These are phyloP conservation scores for Ianthella basta DNA, from an alignment of 37 sponge, comb jelly and placozoan genomes.

Conservation along the genomic window DNA sequence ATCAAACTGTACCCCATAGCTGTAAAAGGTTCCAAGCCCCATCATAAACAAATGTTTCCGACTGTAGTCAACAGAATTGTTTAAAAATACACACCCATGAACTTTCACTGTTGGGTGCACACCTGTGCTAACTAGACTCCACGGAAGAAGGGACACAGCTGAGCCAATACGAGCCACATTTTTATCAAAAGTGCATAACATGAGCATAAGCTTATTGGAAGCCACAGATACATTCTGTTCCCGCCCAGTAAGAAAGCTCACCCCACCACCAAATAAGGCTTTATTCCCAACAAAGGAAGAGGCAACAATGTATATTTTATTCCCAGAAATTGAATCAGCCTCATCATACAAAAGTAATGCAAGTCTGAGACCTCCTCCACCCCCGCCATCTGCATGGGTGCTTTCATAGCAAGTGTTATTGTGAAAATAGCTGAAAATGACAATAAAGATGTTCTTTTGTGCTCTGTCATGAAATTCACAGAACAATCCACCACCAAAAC, in stretches of 20 bases:
- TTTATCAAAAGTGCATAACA: background rate
- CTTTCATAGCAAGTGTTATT: background rate
- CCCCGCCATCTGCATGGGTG: background rate
- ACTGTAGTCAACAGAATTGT: background rate
- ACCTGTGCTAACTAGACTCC: background rate
- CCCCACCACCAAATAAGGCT: conserved; percentile 1
- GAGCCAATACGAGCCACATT: background rate
- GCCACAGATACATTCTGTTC: background rate
- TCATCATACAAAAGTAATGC: background rate
- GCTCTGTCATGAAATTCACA: conserved; percentile 12
- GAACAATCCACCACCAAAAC: conserved; percentile 22
- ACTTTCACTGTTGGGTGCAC: background rate
- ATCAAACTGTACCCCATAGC: background rate
- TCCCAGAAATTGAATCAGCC: background rate
- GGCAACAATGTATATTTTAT: background rate
- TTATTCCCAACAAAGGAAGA: background rate
- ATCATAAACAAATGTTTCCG: background rate
- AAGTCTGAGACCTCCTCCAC: background rate
- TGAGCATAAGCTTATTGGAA: background rate
- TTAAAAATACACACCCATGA: background rate
- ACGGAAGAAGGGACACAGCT: background rate
- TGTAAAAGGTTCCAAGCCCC: background rate
- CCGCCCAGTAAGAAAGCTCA: background rate
- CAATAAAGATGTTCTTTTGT: background rate
- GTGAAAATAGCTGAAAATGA: background rate